A percentile compares a stretch with the other conserved stretches of the same genome.
Evolutionary conservation across 2,113 vertebrate species (phyloP).

Genomic region (Sapayoa aenigma): DNA sequence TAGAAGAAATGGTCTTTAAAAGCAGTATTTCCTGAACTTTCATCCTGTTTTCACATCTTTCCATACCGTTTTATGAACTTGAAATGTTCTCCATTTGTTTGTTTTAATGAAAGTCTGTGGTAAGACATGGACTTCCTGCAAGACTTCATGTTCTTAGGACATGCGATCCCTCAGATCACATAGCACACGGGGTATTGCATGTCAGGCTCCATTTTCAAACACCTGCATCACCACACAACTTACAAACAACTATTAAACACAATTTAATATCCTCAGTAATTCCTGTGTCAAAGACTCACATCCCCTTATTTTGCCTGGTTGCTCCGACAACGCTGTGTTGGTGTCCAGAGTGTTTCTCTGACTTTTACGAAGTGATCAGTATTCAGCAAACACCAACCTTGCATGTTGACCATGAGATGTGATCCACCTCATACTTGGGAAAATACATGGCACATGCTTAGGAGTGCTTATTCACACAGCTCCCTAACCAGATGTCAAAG

Average conservation of each 20-base stretch:
- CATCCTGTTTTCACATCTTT: background rate
- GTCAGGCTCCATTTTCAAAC: background rate
- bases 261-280: background rate
- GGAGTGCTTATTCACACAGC: background rate
- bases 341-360: background rate
- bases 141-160: background rate
- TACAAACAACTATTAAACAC: background rate
- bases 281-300: background rate
- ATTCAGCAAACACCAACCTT: background rate
- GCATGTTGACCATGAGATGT: background rate
- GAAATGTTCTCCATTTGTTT: background rate
- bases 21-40: background rate
- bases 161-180: accelerated
- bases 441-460: background rate
- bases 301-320: background rate
- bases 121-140: background rate
- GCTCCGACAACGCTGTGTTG: background rate
- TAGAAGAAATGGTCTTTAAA: background rate
- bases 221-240: background rate
- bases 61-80: background rate
- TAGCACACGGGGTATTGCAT: background rate
- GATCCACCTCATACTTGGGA: background rate
- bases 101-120: background rate
- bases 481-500: constrained; percentile 12
- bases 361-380: background rate